Conservation (phyloP, 2,113 vertebrate genomes). For the Hiodon alosoides region DNA sequence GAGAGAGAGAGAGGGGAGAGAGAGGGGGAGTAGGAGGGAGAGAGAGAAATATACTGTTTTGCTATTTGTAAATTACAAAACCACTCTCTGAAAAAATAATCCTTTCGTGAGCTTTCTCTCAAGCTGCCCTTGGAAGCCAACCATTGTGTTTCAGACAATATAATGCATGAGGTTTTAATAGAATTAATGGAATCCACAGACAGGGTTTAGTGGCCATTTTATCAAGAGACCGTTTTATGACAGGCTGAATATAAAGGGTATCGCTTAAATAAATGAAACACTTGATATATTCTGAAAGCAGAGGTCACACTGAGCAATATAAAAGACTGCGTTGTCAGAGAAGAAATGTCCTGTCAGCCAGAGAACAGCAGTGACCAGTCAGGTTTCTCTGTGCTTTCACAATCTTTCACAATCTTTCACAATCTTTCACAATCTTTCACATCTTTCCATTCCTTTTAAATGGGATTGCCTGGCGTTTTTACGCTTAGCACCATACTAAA, state of each 20-base stretch:
- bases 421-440: neutral
- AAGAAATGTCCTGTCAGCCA: slow-evolving; percentile 25
- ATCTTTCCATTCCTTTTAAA: neutral
- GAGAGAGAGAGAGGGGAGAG: neutral
- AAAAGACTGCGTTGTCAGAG: slow-evolving; percentile 23
- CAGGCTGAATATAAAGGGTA: slow-evolving; percentile 26
- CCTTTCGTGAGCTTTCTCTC: slow-evolving; percentile 54
- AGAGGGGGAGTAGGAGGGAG: slow-evolving; percentile 29
- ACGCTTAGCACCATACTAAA: neutral
- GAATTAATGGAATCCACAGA: slow-evolving; percentile 60
- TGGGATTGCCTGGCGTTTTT: neutral
- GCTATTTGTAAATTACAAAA: slow-evolving; percentile 56
- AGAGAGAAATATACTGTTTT: slow-evolving; percentile 39
- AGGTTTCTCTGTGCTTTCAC: neutral
- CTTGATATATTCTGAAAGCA: slow-evolving; percentile 30
- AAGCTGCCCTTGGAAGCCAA: slow-evolving; percentile 58
- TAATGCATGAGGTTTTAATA: slow-evolving; percentile 60
- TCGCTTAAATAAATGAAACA: slow-evolving; percentile 46
- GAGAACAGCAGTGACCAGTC: slow-evolving; percentile 15
- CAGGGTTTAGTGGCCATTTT: slow-evolving; percentile 40
- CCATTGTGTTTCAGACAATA: slow-evolving; percentile 60
- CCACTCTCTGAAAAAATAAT: slow-evolving; percentile 46
- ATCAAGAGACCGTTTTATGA: slow-evolving; percentile 40
- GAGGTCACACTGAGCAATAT: slow-evolving; percentile 27
- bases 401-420: slow-evolving; percentile 10